Evolutionary conservation across 2,797 vertebrate species (phyloP), one percentile per base, ranked within the genome.

Genomic region (Protosalanx chinensis): DNA sequence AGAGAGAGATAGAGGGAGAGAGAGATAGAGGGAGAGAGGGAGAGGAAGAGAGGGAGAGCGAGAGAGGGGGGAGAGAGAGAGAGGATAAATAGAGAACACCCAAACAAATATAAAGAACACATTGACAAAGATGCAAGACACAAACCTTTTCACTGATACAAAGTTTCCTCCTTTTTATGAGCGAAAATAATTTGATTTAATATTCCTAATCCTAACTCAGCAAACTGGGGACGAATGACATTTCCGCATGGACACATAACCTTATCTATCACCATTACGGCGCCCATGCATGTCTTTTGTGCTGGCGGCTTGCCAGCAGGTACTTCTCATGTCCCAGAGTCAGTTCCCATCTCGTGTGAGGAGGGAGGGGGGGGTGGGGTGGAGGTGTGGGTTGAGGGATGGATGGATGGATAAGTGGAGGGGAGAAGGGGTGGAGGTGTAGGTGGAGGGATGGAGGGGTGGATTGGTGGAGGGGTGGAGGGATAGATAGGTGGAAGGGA

Each of bases 271-370:
- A 80, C 83, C 74, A 78, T 75, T 64, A 70, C 63, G 5, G 37
- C 70, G 77, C 75, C 70, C 64, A 78, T 66, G 66, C 23, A 74
- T 71, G 77, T 74, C 67, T 83, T 82, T 78, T 77, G 41, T 46
- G 8, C 68, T 77, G 77, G 70, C 77, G 51, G 70, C 78, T 78
- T 82, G 58, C 77, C 76, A 65, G 65, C 76, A 76, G 76, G 73
- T 84, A 80, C 90, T 86, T 86, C 86, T 90, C 85, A 75, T 83
- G 84, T 73, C 64, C 68, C 10, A 3, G 81, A 85, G 87, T 85
- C 87, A 87, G 85, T 84, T 86, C 81, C 77, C 51, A 77, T 84
- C 82, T 61, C 82, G 76, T 85, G 82, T 83, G 84, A 77, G 75
- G 84, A 75, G 78, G 79, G 60, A 84, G 80, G 77, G 81, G 23